These are phyloP conservation scores for Anomalospiza imberbis DNA, from an alignment of 2,797 vertebrate genomes.

Conservation along the genomic window DNA sequence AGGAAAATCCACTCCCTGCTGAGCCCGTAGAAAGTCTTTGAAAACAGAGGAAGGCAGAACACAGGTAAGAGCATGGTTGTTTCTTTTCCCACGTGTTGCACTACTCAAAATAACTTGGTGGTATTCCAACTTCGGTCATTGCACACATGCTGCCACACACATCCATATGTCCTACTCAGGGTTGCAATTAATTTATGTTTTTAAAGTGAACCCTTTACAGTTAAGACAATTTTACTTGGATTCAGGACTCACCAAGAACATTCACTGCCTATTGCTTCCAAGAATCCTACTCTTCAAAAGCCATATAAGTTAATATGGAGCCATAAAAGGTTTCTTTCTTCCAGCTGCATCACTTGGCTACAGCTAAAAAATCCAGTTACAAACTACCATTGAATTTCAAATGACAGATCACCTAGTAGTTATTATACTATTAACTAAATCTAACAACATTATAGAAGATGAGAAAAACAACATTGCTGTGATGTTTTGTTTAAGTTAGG, in stretches of 20 bases:
- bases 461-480: neutral
- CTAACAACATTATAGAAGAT: neutral
- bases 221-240: neutral
- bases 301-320: neutral
- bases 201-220: neutral
- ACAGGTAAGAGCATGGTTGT: neutral
- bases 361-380: neutral
- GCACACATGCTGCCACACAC: neutral
- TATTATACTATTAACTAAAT: neutral
- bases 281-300: neutral
- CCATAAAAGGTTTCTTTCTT: neutral
- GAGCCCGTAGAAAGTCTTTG: neutral
- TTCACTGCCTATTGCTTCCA: neutral
- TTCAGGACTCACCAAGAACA: neutral
- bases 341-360: neutral
- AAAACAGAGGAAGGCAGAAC: neutral
- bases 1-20: neutral
- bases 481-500: neutral
- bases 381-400: neutral
- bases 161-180: neutral
- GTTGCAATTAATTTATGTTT: neutral
- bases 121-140: neutral
- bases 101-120: neutral
- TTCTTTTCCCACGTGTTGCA: fast-evolving
- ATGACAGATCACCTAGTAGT: neutral